Conservation (phyloP, 2,888 invertebrate genomes). For the Geotrupes spiniger region DNA sequence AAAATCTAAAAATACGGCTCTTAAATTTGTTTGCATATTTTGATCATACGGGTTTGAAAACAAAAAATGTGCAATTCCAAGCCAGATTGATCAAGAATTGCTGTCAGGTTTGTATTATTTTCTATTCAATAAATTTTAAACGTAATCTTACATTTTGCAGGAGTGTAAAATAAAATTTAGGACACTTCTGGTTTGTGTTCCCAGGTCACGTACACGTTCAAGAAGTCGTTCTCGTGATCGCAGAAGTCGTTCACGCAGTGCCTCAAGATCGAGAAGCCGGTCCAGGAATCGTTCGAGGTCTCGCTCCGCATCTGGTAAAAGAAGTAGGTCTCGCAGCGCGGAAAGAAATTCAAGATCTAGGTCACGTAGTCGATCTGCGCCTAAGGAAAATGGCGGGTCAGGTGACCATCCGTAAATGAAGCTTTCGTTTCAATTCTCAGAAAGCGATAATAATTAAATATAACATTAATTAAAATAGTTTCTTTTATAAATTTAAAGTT, state of each 20-base stretch:
- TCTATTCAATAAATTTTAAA: no score
- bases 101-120: no score
- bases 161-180: not conserved
- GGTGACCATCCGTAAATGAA: conserved; percentile 22
- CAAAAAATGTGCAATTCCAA: no score
- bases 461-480: no score
- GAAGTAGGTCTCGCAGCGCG: conserved; percentile 44
- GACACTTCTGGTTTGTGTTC: conserved; percentile 23
- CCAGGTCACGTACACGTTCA: conserved; percentile 45
- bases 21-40: no score
- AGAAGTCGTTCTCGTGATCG: conserved; percentile 49
- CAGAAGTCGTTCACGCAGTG: conserved; percentile 46
- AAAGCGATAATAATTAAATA: no score
- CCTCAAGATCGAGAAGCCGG: conserved; percentile 47
- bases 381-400: conserved; percentile 46
- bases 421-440: no score
- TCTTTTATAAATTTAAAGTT: no score
- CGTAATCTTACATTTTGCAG: no score
- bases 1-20: no score
- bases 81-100: no score
- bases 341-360: conserved; percentile 45
- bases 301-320: conserved; percentile 37
- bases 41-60: no score
- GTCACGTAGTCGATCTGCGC: conserved; percentile 45
- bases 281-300: conserved; percentile 48